Base-by-base conservation (phyloP, 2,113 vertebrate genomes). In the Cardinalis cardinalis region DNA sequence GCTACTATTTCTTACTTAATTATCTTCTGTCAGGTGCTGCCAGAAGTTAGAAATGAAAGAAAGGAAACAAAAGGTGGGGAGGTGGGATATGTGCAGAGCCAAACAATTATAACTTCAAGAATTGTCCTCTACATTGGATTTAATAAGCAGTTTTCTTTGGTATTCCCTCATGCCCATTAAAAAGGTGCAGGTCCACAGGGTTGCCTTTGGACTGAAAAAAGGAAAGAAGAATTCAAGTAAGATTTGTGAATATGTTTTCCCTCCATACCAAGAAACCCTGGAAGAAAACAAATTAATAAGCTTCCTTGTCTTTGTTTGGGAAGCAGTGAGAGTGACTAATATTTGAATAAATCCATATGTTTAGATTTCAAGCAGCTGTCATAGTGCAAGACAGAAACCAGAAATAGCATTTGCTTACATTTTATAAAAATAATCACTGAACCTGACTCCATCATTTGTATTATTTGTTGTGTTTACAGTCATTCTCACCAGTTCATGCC, bases 311-410 rank as follows among this genome's bases (percentile, higher is more conserved):
- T 87, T 82, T 84, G 49, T 79, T 46, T 5, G 8, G 40, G 63
- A 94, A 94, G 66, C 89, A 89, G 21, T 29, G 31, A 84, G 60
- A 93, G 28, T 73, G 43, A 90, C 77, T 89, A 84, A 70, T 81
- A 92, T 92, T 93, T 95, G 70, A 94, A 84, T 90, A 93, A 95
- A 92, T 85, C 66, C 55, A 3, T 90, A 89, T 76, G 81, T 49
- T 88, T 90, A 52, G 28, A 83, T 56, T 92, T 87, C 84, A 87
- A 82, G 48, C 44, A 90, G 74, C 77, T 87, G 84, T 49, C 84
- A 78, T 11, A 46, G 46, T 18, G 10, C 40, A 89, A 59, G 40
- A 89, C 38, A 87, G 80, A 90, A 69, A 87, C 43, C 51, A 92
- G 51, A 87, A 89, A 88, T 25, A 86, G 29, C 51, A 46, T 84